Conservation (phyloP, 2,113 vertebrate genomes). For the Bufo gargarizans region DNA sequence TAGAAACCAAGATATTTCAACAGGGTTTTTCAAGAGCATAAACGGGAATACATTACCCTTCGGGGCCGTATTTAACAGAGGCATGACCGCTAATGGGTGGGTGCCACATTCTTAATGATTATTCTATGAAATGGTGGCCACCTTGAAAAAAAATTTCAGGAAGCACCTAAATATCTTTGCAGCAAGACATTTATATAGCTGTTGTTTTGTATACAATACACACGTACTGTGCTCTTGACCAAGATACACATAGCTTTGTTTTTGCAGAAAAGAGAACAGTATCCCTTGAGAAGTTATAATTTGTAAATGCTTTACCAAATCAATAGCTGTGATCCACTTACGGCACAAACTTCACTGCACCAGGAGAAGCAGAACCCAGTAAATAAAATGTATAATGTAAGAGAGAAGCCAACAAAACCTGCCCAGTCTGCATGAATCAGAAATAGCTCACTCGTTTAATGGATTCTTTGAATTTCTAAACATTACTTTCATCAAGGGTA, state of each 20-base stretch:
- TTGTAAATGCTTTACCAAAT: slow-evolving; percentile 29
- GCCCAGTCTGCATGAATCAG: background rate
- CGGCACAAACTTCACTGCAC: background rate
- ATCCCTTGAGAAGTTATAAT: slow-evolving; percentile 32
- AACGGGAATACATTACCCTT: background rate
- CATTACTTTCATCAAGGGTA: slow-evolving; percentile 35
- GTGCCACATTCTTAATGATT: no score
- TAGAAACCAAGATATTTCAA: background rate
- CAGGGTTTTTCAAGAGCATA: background rate
- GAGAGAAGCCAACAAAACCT: background rate
- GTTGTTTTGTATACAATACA: background rate
- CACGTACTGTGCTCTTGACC: background rate
- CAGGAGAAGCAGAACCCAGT: slow-evolving; percentile 5
- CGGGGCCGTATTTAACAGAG: no score
- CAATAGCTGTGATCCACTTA: slow-evolving; percentile 35
- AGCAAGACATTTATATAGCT: background rate
- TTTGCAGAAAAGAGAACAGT: background rate
- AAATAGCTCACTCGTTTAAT: slow-evolving; percentile 35
- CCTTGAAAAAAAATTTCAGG: no score
- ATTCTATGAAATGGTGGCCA: no score
- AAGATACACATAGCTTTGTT: background rate
- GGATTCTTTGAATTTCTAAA: slow-evolving; percentile 30
- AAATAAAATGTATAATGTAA: slow-evolving; percentile 37
- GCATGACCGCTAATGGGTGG: no score
- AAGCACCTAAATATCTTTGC: background rate